Evolutionary conservation across 2,888 invertebrate genomes (phyloP).

Genomic region (Onchidella celtica): DNA sequence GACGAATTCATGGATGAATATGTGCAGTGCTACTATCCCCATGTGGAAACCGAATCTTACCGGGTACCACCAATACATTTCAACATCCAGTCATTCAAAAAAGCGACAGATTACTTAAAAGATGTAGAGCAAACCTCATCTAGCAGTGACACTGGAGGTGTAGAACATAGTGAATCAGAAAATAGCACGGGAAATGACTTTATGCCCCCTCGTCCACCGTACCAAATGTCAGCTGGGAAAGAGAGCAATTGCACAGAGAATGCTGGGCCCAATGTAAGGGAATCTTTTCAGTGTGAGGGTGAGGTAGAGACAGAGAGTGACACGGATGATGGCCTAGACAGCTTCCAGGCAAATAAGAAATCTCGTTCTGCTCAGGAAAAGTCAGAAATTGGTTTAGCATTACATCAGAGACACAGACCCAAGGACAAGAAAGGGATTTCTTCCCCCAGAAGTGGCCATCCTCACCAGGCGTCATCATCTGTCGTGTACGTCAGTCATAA

Average conservation of each 20-base stretch:
- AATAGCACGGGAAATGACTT: neutral
- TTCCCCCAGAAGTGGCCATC: neutral
- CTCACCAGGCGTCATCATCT: neutral
- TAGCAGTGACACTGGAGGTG: neutral
- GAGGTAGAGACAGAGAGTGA: neutral
- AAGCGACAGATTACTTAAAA: conserved; percentile 6
- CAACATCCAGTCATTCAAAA: conserved; percentile 51
- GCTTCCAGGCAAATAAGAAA: neutral
- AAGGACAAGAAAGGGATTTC: neutral
- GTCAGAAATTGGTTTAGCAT: neutral
- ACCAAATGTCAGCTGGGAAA: neutral
- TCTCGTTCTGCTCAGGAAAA: neutral
- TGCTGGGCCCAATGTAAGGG: no score
- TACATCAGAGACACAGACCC: neutral
- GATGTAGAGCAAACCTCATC: neutral
- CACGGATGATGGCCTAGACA: neutral
- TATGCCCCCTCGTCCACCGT: neutral
- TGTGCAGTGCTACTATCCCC: conserved; percentile 45
- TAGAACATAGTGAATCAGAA: neutral
- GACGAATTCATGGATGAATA: conserved; percentile 50
- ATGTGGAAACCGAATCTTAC: conserved; percentile 35
- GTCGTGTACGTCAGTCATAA: neutral
- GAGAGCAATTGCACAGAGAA: neutral
- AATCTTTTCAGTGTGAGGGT: neutral
- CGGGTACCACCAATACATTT: conserved; percentile 53